A percentile compares a stretch with the other conserved stretches of the same genome.
phyloP scores from a whole-genome alignment of 2,888 invertebrate species.

The Minunthozetes semirufus region DNA sequence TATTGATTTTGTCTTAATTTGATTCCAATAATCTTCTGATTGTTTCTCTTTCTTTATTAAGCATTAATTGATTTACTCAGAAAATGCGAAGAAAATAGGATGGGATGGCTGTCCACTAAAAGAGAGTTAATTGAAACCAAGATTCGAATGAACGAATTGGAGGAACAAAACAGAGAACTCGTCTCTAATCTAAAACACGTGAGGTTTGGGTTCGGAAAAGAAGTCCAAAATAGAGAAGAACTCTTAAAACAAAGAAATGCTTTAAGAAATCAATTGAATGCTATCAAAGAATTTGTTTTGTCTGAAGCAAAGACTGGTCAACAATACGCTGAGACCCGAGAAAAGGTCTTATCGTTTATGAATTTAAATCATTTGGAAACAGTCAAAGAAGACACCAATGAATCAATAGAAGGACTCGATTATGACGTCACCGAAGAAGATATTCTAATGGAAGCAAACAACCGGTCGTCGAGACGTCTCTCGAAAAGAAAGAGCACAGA shows the following conservation, averaged over 20 bases:
- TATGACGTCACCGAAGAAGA: conserved; percentile 74
- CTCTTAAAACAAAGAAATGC: conserved; percentile 21
- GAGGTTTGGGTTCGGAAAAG: conserved; percentile 19
- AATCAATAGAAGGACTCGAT: conserved; percentile 65
- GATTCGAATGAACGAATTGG: conserved; percentile 46
- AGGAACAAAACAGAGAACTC: conserved; percentile 64
- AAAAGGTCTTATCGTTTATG: conserved; percentile 29
- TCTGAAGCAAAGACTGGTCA: background rate
- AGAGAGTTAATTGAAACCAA: background rate
- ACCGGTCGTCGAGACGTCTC: background rate
- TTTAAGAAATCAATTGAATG: conserved; percentile 31
- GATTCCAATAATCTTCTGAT: background rate
- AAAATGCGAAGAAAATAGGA: conserved; percentile 9
- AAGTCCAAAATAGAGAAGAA: conserved; percentile 25
- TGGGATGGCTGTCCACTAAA: conserved; percentile 9
- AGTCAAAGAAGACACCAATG: conserved; percentile 47
- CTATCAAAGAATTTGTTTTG: conserved; percentile 19
- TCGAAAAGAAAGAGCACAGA: conserved; percentile 6
- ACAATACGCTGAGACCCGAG: background rate
- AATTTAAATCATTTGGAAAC: conserved; percentile 31
- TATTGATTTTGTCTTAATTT: background rate
- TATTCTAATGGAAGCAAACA: conserved; percentile 47
- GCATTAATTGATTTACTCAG: conserved; percentile 5
- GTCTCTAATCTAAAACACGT: conserved; percentile 69
- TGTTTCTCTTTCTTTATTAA: background rate